Evolutionary conservation across 1,140 invertebrate species (phyloP).

Genomic region (Cotesia chilonis): DNA sequence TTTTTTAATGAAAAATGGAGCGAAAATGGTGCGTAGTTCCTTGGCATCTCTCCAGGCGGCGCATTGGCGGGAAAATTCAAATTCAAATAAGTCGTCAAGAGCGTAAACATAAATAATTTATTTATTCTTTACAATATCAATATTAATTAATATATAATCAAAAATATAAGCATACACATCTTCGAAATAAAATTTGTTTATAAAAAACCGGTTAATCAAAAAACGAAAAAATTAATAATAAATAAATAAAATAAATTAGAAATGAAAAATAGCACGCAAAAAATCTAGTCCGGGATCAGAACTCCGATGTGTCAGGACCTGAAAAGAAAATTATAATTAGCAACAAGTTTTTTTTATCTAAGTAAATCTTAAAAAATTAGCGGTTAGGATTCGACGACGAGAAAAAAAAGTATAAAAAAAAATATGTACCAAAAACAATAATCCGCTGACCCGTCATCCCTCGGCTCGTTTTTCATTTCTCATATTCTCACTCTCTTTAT

Average conservation of each 20-base stretch:
- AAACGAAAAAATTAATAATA: conserved; percentile 27
- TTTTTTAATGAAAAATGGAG: too few species aligned
- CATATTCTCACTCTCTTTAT: too few species aligned
- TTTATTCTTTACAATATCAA: too few species aligned
- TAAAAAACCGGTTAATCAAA: background rate
- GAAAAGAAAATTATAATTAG: conserved; percentile 43
- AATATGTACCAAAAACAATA: conserved; percentile 1
- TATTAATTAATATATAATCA: too few species aligned
- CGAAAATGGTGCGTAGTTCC: too few species aligned
- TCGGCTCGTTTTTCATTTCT: too few species aligned
- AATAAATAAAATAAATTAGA: conserved; percentile 30
- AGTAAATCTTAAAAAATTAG: conserved; percentile 15
- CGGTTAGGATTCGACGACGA: background rate
- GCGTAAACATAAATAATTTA: too few species aligned
- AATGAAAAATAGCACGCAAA: background rate
- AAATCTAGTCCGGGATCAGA: conserved; percentile 44
- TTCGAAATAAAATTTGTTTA: background rate
- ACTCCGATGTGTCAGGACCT: conserved; percentile 58
- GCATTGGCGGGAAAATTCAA: too few species aligned
- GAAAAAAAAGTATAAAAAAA: conserved; percentile 9
- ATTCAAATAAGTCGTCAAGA: background rate
- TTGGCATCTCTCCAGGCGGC: too few species aligned
- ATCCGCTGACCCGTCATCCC: conserved; percentile 21
- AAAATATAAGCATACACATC: background rate
- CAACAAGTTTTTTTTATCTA: background rate